Evolutionary conservation across 2,888 invertebrate species (phyloP), one percentile per base, ranked within the genome.

Genomic region (Hedya salicella): DNA sequence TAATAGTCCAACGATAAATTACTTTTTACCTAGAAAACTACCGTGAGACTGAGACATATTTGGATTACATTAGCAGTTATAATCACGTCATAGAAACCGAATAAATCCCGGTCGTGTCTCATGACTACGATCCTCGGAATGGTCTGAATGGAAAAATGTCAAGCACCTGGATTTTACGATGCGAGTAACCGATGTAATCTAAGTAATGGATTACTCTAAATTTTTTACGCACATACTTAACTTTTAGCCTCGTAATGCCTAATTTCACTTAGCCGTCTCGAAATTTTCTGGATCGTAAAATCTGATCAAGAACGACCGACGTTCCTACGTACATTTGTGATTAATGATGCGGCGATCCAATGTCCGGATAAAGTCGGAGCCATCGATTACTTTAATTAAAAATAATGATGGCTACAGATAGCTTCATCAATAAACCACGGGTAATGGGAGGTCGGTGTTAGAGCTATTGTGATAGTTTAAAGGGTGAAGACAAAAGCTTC

Each of bases 341-440:
- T 81, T 80, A 78, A 80, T 80, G 78, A 73, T 73, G 73, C 70
- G 72, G 73, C 68, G 71, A 74, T 70, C 69, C 71, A 61, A 69
- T 65, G 70, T 69, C 71, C 67, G 71, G 77, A 76, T 75, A 75
- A 68, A 72, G 74, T 74, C 73, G 72, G 54, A 69, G 60, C 67
- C 73, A 76, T 78, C 76, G 78, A 79, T 79, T 79, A 77, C 75
- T 78, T 79, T 79, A 81, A 81, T 81, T 80, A 78, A 80, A 79
- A 80, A 80, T 79, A 81, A 78, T 79, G 76, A 78, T 71, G n/a
- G 64, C 44, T 52, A 57, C 50, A 69, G 74, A 73, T 72, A 70
- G 68, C 62, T 75, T 66, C 70, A 71, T 72, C 69, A 70, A 70
- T 73, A 68, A 67, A 63, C 59, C 56, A 40, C 63, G n/a, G 46